Conservation (phyloP, 2,888 invertebrate genomes). For the Bellardia bayeri region DNA sequence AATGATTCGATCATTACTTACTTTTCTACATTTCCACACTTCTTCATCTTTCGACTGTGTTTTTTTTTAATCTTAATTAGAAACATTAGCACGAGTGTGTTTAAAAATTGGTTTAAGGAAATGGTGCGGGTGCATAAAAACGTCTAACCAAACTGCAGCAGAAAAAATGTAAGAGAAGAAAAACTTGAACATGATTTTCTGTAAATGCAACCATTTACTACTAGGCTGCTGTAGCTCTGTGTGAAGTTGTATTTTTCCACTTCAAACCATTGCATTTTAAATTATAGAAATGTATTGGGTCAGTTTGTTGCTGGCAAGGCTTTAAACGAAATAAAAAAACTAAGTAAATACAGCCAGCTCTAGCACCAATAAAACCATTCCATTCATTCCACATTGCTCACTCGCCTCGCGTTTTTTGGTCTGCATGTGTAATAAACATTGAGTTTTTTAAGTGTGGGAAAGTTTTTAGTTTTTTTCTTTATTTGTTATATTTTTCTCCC, state of each 20-base stretch:
- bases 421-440: constrained; percentile 58
- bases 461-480: constrained; percentile 31
- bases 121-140: constrained; percentile 61
- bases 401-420: constrained; percentile 50
- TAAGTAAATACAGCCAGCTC: constrained; percentile 32
- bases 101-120: constrained; percentile 62
- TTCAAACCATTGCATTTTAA: constrained; percentile 12
- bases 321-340: constrained; percentile 41
- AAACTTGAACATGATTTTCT: constrained; percentile 18
- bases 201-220: constrained; percentile 20
- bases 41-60: constrained; percentile 16
- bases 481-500: neutral
- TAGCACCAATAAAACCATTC: constrained; percentile 31
- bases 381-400: constrained; percentile 38
- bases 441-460: constrained; percentile 70
- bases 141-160: neutral
- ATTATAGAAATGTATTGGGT: constrained; percentile 49
- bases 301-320: constrained; percentile 31
- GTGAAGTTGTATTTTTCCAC: constrained; percentile 37
- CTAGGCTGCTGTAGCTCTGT: neutral
- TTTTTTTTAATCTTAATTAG: constrained; percentile 64
- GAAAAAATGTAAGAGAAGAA: neutral
- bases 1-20: constrained; percentile 27
- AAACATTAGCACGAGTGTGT: constrained; percentile 68
- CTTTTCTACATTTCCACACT: constrained; percentile 29